These are phyloP conservation scores for Chondrilla cf. caribensis DNA, from an alignment of 37 sponge, comb jelly and placozoan species.

Conservation along the genomic window DNA sequence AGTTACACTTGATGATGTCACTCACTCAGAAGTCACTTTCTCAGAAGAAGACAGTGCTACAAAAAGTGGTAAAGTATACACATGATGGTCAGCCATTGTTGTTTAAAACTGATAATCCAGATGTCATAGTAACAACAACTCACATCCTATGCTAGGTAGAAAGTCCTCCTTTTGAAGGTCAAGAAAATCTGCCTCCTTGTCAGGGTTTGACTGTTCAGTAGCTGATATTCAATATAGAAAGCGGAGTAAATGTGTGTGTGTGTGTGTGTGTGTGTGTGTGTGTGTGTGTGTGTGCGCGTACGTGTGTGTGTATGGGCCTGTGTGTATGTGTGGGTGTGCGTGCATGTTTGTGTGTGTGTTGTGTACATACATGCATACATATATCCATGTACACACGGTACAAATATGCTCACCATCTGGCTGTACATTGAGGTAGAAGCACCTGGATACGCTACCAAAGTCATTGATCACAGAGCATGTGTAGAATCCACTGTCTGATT, in stretches of 20 bases:
- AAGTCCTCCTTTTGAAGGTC: no score
- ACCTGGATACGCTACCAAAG: constrained; percentile 4
- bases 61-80: no score
- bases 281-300: constrained; percentile 10
- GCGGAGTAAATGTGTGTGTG: not conserved
- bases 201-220: no score
- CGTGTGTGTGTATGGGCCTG: constrained; percentile 1
- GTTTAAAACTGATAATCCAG: no score
- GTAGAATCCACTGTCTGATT: constrained; percentile 13
- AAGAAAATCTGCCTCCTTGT: no score
- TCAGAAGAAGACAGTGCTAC: no score
- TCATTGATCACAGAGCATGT: not conserved
- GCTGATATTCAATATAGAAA: not conserved
- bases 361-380: not conserved
- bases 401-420: not conserved
- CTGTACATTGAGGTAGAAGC: constrained; percentile 2
- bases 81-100: no score
- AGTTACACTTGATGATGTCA: no score
- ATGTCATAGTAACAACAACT: no score
- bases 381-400: not conserved
- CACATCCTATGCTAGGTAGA: no score
- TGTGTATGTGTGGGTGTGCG: constrained; percentile 11
- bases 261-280: constrained; percentile 19
- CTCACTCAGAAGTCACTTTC: no score
- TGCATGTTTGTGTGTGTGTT: not conserved